A percentile compares a stretch with the other conserved stretches of the same genome.
Conservation (phyloP, 2,797 vertebrate species). For the Arctocebus calabarensis region DNA sequence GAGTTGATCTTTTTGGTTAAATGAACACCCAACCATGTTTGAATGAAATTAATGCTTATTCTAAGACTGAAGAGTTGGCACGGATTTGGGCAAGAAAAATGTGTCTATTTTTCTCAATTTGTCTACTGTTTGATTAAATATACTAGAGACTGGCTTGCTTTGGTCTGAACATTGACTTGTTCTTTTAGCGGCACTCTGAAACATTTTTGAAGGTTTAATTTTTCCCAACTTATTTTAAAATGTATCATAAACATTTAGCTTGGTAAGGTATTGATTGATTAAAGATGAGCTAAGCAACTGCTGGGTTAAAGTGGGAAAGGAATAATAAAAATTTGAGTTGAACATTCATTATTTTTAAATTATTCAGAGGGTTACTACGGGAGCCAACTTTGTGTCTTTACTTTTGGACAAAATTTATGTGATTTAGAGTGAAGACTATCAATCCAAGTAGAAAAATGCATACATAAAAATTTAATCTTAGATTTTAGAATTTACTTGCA, state of each 20-base stretch:
- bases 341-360: slow-evolving; percentile 25
- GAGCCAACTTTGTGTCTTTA: not conserved
- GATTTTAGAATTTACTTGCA: slow-evolving; percentile 15
- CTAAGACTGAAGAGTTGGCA: slow-evolving; percentile 31
- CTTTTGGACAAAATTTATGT: slow-evolving; percentile 24
- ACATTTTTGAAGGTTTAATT: not conserved
- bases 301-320: not conserved
- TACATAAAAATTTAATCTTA: not conserved
- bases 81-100: slow-evolving; percentile 31
- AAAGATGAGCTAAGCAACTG: not conserved
- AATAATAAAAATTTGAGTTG: not conserved
- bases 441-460: not conserved
- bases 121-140: slow-evolving; percentile 55
- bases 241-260: not conserved
- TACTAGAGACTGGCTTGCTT: not conserved
- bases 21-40: slow-evolving; percentile 37
- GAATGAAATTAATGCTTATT: slow-evolving; percentile 14
- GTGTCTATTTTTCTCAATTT: slow-evolving; percentile 53
- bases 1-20: slow-evolving; percentile 47
- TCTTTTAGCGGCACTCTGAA: slow-evolving; percentile 32
- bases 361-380: not conserved
- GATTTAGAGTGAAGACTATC: not conserved
- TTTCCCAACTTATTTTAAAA: slow-evolving; percentile 40
- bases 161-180: slow-evolving; percentile 20
- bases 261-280: not conserved